Percentiles rank a stretch among this genome's conserved stretches.
These are phyloP conservation scores for Hydrophis major DNA, from an alignment of 2,797 vertebrate genomes.

Conservation along the genomic window DNA sequence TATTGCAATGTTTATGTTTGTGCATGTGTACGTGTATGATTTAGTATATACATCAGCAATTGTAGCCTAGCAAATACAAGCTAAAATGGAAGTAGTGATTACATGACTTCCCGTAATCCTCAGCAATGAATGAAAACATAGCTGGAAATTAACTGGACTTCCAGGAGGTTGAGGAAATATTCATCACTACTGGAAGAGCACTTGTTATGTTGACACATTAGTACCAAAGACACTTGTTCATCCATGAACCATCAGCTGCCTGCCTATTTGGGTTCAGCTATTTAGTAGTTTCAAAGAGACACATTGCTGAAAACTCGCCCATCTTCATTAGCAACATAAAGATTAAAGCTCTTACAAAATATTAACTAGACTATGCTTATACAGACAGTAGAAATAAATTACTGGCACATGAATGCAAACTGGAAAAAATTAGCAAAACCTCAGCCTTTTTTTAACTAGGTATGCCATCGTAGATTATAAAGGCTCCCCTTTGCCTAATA, in stretches of 20 bases:
- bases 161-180: background rate
- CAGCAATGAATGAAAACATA: background rate
- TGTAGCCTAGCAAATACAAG: background rate
- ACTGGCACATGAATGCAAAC: conserved; percentile 75
- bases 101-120: background rate
- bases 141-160: background rate
- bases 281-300: conserved; percentile 57
- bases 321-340: conserved; percentile 76
- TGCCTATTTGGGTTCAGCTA: background rate
- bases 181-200: background rate
- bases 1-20: background rate
- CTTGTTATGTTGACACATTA: background rate
- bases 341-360: conserved; percentile 75
- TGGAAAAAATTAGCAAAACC: conserved; percentile 68
- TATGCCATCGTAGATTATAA: conserved; percentile 68
- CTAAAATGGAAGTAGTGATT: background rate
- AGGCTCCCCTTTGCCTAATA: conserved; percentile 41
- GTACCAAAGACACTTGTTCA: background rate
- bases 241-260: background rate
- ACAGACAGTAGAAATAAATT: conserved; percentile 78
- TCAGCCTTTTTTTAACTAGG: conserved; percentile 77
- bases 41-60: background rate
- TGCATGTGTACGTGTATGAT: background rate
- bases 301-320: conserved; percentile 69
- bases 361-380: conserved; percentile 75